phyloP scores from a whole-genome alignment of 2,888 invertebrate genomes.

The Nemotelus pantherinus region DNA sequence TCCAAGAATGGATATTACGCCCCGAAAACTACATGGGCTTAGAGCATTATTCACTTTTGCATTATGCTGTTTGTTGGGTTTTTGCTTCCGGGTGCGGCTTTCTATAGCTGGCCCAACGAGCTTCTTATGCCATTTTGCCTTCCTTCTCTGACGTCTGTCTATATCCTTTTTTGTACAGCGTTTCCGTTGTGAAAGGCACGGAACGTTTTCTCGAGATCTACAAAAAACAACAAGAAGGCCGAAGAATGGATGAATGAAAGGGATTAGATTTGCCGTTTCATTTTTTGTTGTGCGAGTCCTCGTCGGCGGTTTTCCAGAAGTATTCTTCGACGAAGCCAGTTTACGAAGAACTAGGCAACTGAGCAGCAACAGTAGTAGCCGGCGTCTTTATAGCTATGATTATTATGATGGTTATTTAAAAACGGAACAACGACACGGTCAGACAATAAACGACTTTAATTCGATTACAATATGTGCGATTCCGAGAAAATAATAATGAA shows the following conservation, averaged over 20 bases:
- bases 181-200: background rate
- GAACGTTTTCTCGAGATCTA: too few species aligned
- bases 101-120: background rate
- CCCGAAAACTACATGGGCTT: constrained; percentile 28
- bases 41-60: constrained; percentile 32
- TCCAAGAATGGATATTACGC: constrained; percentile 22
- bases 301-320: background rate
- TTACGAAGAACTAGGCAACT: background rate
- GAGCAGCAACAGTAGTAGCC: too few species aligned
- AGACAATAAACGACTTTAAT: constrained; percentile 22
- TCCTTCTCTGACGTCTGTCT: background rate
- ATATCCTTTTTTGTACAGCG: background rate
- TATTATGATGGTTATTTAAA: constrained; percentile 25
- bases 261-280: constrained; percentile 13
- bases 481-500: too few species aligned
- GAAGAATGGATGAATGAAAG: constrained; percentile 17
- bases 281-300: background rate
- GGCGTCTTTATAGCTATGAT: constrained; percentile 1
- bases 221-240: background rate
- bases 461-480: background rate
- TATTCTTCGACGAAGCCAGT: background rate
- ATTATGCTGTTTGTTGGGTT: constrained; percentile 22
- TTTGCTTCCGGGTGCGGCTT: constrained; percentile 22
- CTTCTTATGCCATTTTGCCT: constrained; percentile 18
- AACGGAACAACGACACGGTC: constrained; percentile 29